Percentiles rank a stretch among this genome's conserved stretches.
phyloP scores from a whole-genome alignment of 2,797 vertebrate species.

The Cyclura pinguis region DNA sequence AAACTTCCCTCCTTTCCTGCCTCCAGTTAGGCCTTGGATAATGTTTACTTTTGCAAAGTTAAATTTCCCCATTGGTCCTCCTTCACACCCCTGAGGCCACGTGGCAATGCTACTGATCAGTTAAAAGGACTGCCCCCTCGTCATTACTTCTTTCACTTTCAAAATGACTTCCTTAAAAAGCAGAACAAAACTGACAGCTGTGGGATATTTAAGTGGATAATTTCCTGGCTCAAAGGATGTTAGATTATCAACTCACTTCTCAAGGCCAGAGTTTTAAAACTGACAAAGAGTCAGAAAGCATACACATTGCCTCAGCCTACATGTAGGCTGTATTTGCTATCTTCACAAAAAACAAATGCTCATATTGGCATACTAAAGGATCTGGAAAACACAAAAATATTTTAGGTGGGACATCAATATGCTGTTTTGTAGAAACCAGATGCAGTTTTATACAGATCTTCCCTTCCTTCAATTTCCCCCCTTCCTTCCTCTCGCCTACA shows the following conservation, averaged over 20 bases:
- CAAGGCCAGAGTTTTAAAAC: slow-evolving; percentile 49
- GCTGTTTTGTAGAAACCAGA: slow-evolving; percentile 40
- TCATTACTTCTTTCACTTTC: slow-evolving; percentile 42
- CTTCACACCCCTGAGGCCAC: not conserved
- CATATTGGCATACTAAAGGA: slow-evolving; percentile 38
- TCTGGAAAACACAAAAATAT: slow-evolving; percentile 48
- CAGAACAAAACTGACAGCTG: slow-evolving; percentile 46
- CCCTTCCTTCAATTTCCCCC: slow-evolving; percentile 52
- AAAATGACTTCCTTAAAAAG: slow-evolving; percentile 34
- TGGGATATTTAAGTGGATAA: slow-evolving; percentile 48
- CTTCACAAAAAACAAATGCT: slow-evolving; percentile 14
- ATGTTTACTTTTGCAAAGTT: slow-evolving; percentile 24
- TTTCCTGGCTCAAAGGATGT: slow-evolving; percentile 52
- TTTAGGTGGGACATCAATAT: slow-evolving; percentile 31
- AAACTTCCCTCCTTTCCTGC: not conserved
- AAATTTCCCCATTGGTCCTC: slow-evolving; percentile 14
- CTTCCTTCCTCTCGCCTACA: slow-evolving; percentile 56
- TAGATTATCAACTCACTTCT: slow-evolving; percentile 55
- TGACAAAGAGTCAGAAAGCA: slow-evolving; percentile 61
- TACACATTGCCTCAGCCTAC: slow-evolving; percentile 55
- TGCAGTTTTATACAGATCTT: slow-evolving; percentile 31
- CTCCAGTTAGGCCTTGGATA: not conserved
- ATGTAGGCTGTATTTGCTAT: slow-evolving; percentile 21
- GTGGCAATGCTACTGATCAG: slow-evolving; percentile 24
- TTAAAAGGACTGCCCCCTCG: slow-evolving; percentile 44